Evolutionary conservation across 2,888 invertebrate species (phyloP), one percentile per base, ranked within the genome.

Genomic region (Eristalis pertinax): DNA sequence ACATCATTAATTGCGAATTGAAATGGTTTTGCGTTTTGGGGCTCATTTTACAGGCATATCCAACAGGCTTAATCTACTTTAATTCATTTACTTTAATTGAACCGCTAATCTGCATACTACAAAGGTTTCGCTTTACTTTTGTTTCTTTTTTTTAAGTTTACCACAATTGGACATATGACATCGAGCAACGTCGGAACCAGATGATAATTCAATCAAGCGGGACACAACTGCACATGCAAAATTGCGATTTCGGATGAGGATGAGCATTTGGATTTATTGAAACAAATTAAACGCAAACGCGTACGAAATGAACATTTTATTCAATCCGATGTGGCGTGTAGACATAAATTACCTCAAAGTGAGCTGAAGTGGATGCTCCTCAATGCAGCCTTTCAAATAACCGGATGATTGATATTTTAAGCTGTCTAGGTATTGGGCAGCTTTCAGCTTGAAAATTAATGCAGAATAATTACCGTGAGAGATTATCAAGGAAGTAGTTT

Each of bases 181-280:
- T 8, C 4, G 19, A 10, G 19, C 19, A 19, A 8, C 1, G 50
- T n/a, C 50, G 19, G 19, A 50, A 50, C 19, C 50, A 50, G 7
- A n/a, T 50, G 50, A 19, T 32, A 56, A 69, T 69, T 56, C 7
- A 69, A 69, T 69, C 32, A 69, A 13, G n/a, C 10, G 13, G 32
- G 56, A 32, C 68, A 15, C 68, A 69, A 69, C 50, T 69, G 68
- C 15, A 69, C 32, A 32, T 32, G 56, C 68, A 7, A 69, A 68
- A 69, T 69, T 35, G 68, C 50, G 56, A 32, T 35, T 69, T 43
- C 68, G 32, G 3, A 43, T 29, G 43, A 22, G 22, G 19, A 32
- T 32, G 32, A 32, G 32, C 29, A 19, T 69, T 19, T 11, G 19
- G 56, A 56, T 32, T 32, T 56, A 69, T 32, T 56, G 68, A 69